Conservation (phyloP, 2,797 vertebrate species). For the Psittacula echo region DNA sequence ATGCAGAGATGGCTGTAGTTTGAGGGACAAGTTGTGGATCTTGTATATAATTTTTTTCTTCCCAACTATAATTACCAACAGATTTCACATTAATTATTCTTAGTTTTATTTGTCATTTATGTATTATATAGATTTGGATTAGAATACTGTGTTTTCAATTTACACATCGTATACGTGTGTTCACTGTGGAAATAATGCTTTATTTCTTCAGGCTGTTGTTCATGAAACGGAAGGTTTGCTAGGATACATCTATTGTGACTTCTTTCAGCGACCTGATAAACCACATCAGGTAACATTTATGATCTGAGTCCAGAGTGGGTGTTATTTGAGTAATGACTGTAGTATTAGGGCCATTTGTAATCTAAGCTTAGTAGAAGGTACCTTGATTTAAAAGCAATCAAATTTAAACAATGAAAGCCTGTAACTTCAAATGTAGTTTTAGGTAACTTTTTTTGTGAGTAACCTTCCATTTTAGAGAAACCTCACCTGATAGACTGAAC, state of each 20-base stretch:
- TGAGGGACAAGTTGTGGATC: not conserved
- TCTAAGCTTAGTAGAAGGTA: not conserved
- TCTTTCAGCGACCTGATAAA: slow-evolving; percentile 91
- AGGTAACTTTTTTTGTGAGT: not conserved
- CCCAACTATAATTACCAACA: not conserved
- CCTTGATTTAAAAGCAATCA: not conserved
- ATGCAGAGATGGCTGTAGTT: not conserved
- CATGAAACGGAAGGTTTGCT: slow-evolving; percentile 94
- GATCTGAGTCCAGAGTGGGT: not conserved
- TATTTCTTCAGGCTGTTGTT: slow-evolving; percentile 87
- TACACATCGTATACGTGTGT: not conserved
- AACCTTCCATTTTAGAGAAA: not conserved
- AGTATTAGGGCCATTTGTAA: not conserved
- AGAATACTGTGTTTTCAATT: not conserved
- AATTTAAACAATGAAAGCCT: not conserved
- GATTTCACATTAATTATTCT: not conserved
- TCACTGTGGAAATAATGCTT: not conserved
- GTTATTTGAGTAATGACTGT: not conserved
- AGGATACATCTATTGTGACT: slow-evolving; percentile 98
- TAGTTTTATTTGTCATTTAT: not conserved
- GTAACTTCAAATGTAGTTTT: not conserved
- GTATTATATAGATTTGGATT: not conserved
- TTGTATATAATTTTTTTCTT: not conserved
- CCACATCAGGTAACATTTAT: slow-evolving; percentile 90
- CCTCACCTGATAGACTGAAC: not conserved